Percentiles rank a stretch among this genome's conserved stretches.
Evolutionary conservation across 30 jellyfish, hydroid and myxozoan species (phyloP).

Genomic region (Nemopilema nomurai): DNA sequence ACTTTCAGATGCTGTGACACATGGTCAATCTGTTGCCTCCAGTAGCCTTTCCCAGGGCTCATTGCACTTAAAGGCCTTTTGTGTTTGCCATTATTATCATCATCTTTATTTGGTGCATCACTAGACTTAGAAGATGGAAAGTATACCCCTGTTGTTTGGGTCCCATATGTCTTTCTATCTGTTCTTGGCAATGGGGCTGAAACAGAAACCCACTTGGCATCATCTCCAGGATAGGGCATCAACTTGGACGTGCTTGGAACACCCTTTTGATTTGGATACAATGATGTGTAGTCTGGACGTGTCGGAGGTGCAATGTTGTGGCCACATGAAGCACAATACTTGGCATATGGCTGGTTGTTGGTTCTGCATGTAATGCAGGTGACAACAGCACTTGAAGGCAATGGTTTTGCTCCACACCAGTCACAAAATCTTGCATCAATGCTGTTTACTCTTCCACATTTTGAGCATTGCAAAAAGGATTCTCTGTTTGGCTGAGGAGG

Average conservation of each 20-base stretch:
- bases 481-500: slow-evolving; percentile 88
- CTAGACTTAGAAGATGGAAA: slow-evolving; percentile 58
- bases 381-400: slow-evolving; percentile 61
- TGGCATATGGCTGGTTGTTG: slow-evolving; percentile 62
- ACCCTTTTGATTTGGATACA: slow-evolving; percentile 34
- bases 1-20: slow-evolving; percentile 84
- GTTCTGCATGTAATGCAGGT: slow-evolving; percentile 75
- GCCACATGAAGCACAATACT: slow-evolving; percentile 84
- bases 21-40: slow-evolving; percentile 96
- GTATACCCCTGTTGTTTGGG: slow-evolving; percentile 64
- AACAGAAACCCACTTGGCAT: slow-evolving; percentile 60
- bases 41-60: slow-evolving; percentile 97
- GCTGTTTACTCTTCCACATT: slow-evolving; percentile 84
- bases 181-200: slow-evolving; percentile 46
- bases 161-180: slow-evolving; percentile 46
- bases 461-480: slow-evolving; percentile 77
- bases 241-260: slow-evolving; percentile 1
- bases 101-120: slow-evolving; percentile 52
- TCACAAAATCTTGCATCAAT: slow-evolving; percentile 96
- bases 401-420: slow-evolving; percentile 95
- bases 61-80: slow-evolving; percentile 57
- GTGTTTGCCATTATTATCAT: slow-evolving; percentile 15
- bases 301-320: slow-evolving; percentile 80
- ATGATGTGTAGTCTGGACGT: slow-evolving; percentile 53
- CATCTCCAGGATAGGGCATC: slow-evolving; percentile 24